These are phyloP conservation scores for Ecliptopera silaceata DNA, from an alignment of 2,888 invertebrate genomes.

Conservation along the genomic window DNA sequence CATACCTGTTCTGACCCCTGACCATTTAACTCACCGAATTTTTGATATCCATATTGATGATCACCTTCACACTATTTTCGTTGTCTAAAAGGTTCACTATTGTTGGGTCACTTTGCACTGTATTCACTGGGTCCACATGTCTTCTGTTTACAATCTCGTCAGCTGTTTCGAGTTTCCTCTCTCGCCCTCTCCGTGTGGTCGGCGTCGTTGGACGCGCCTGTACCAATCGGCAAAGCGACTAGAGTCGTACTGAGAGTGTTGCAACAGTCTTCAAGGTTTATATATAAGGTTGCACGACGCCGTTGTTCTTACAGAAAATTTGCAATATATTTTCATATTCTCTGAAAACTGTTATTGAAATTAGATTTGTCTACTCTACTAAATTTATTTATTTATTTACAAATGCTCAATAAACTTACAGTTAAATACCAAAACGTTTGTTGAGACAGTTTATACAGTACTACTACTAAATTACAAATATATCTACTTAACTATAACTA, in stretches of 20 bases:
- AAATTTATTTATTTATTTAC: too few species aligned
- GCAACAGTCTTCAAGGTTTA: slow-evolving; percentile 78
- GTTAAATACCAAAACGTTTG: too few species aligned
- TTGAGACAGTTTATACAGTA: too few species aligned
- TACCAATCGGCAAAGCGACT: slow-evolving; percentile 84
- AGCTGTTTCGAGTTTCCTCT: slow-evolving; percentile 66
- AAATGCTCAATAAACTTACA: too few species aligned
- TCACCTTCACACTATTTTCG: slow-evolving; percentile 53
- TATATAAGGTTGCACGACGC: slow-evolving; percentile 73
- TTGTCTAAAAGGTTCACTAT: slow-evolving; percentile 62
- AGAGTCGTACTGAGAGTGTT: slow-evolving; percentile 83
- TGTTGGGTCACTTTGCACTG: slow-evolving; percentile 78
- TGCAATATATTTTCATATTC: slow-evolving; percentile 38
- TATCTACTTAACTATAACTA: too few species aligned
- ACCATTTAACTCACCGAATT: slow-evolving; percentile 56
- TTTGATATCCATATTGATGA: slow-evolving; percentile 74
- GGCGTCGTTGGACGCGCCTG: slow-evolving; percentile 74
- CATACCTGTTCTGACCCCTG: neutral
- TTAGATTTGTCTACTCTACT: neutral
- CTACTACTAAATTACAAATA: too few species aligned
- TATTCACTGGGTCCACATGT: slow-evolving; percentile 79
- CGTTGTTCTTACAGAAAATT: slow-evolving; percentile 53
- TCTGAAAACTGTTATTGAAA: slow-evolving; percentile 26
- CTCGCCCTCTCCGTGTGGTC: slow-evolving; percentile 82
- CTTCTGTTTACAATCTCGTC: slow-evolving; percentile 58